A percentile compares a stretch with the other conserved stretches of the same genome.
phyloP scores from a whole-genome alignment of 2,113 vertebrate genomes.

The Mionectes macconnelli region DNA sequence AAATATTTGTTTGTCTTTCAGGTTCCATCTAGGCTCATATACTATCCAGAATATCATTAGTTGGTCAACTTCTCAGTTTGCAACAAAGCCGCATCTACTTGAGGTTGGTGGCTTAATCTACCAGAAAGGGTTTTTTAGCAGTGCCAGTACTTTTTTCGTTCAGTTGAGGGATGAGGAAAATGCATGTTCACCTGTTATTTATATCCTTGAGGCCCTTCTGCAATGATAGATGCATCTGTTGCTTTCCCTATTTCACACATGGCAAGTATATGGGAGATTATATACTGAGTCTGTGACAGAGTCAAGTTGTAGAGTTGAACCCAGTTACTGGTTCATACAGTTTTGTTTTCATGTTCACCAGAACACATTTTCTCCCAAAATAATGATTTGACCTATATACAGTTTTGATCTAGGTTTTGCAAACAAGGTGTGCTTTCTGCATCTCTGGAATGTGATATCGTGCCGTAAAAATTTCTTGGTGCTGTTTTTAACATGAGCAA shows the following conservation, averaged over 20 bases:
- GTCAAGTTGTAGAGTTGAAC: not conserved
- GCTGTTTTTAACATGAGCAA: not conserved
- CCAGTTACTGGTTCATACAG: not conserved
- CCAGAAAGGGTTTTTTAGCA: not conserved
- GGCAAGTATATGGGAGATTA: not conserved
- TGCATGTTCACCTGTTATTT: not conserved
- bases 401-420: not conserved
- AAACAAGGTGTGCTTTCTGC: not conserved
- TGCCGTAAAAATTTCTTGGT: not conserved
- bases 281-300: not conserved
- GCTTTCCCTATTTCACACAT: not conserved
- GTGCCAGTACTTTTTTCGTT: not conserved
- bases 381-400: not conserved
- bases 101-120: slow-evolving; percentile 77
- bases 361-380: not conserved
- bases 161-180: not conserved
- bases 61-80: slow-evolving; percentile 84
- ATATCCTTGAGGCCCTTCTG: not conserved
- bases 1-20: slow-evolving; percentile 52
- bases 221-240: not conserved
- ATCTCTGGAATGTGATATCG: not conserved
- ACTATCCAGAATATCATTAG: slow-evolving; percentile 84
- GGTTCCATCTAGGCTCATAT: slow-evolving; percentile 89
- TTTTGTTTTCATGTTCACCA: not conserved
- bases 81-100: slow-evolving; percentile 83